phyloP scores from a whole-genome alignment of 2,113 vertebrate species.

The Chloebia gouldiae region DNA sequence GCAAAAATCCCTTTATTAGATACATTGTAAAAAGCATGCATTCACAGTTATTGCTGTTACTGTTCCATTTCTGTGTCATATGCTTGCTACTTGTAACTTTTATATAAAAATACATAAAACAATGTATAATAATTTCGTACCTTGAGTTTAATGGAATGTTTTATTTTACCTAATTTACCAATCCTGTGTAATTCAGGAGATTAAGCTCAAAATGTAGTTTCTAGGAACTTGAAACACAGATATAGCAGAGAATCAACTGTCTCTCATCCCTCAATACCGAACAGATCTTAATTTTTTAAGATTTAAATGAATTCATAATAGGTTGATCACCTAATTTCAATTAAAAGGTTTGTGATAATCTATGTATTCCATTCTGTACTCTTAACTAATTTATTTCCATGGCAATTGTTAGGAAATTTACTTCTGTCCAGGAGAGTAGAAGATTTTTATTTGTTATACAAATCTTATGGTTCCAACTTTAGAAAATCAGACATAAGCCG shows the following conservation, averaged over 20 bases:
- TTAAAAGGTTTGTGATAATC: not conserved
- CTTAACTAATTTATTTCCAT: not conserved
- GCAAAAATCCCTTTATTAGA: constrained; percentile 68
- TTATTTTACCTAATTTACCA: constrained; percentile 59
- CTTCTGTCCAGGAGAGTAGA: not conserved
- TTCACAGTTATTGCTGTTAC: constrained; percentile 71
- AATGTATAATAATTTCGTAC: constrained; percentile 79
- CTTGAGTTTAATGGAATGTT: constrained; percentile 71
- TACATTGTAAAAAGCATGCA: constrained; percentile 84
- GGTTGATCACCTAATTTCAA: not conserved
- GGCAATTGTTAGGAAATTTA: not conserved
- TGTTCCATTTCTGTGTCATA: constrained; percentile 76
- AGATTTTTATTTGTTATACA: not conserved
- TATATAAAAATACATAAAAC: constrained; percentile 80
- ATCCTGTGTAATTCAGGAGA: not conserved
- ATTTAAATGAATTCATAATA: not conserved
- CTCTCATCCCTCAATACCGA: not conserved
- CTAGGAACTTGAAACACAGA: not conserved
- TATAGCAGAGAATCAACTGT: not conserved
- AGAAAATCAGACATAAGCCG: not conserved
- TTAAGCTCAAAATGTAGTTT: not conserved
- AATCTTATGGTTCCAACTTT: not conserved
- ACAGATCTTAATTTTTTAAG: not conserved
- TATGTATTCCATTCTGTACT: not conserved
- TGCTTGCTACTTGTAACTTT: constrained; percentile 82